phyloP scores from a whole-genome alignment of 2,113 vertebrate species.

The Tachuris rubrigastra region DNA sequence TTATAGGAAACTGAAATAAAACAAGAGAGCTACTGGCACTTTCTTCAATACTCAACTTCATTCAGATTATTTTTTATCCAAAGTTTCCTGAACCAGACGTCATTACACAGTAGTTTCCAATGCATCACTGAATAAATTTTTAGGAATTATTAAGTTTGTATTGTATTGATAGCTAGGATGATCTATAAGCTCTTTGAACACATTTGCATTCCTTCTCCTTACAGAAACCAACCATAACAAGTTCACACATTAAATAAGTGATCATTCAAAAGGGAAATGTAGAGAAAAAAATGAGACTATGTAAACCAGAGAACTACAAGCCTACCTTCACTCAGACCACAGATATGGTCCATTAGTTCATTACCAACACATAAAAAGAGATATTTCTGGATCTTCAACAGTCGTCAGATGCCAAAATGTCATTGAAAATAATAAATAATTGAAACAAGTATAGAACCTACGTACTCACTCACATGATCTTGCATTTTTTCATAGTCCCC shows the following conservation, averaged over 20 bases:
- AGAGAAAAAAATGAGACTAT: not conserved
- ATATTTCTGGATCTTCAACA: not conserved
- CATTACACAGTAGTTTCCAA: not conserved
- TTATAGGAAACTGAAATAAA: slow-evolving; percentile 15
- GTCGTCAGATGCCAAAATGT: not conserved
- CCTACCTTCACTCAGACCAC: not conserved
- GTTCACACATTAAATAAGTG: not conserved
- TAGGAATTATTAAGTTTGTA: not conserved
- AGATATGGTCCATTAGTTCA: not conserved
- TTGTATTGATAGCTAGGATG: not conserved
- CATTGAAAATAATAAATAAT: not conserved
- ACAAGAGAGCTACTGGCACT: not conserved
- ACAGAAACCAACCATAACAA: not conserved
- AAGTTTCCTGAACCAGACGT: not conserved
- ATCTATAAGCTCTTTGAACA: not conserved
- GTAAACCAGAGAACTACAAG: not conserved
- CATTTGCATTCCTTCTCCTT: not conserved
- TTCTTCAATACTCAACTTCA: not conserved
- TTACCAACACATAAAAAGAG: not conserved
- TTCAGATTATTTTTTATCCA: not conserved
- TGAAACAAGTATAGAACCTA: not conserved
- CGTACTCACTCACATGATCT: not conserved
- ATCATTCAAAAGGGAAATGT: not conserved
- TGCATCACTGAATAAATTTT: not conserved
- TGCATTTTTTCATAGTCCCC: not conserved